Evolutionary conservation across 2,888 invertebrate genomes (phyloP), one percentile per base, ranked within the genome.

Genomic region (Drosophila fulvimacula): DNA sequence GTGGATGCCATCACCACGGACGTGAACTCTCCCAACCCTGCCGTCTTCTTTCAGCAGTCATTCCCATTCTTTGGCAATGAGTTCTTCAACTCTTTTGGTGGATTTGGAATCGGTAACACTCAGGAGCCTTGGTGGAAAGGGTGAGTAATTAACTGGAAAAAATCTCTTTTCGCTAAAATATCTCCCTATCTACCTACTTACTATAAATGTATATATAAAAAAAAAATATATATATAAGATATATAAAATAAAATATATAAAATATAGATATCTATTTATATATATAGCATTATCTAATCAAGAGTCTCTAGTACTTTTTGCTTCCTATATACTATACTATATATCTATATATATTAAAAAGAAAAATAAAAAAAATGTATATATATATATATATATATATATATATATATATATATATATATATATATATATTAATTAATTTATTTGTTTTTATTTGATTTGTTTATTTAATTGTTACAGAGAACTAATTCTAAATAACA

Each of bases 71-170:
- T 91, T 75, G 91, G 91, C 53, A 90, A 90, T 80, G 91, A 92
- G 59, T 91, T 92, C 81, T 91, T 92, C 56, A 91, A 92, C 34
- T 87, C 91, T 7, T 92, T 92, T 63, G 91, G 91, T 13, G 90
- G 90, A 24, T 91, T 92, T 36, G 92, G 90, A 21, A 84, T 92
- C 46, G 90, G 90, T 4, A 84, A 82, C 15, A 82, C 84, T 27
- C 88, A 88, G 56, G 87, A 90, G 46, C 90, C 90, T 19, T 92
- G 92, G 88, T 92, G 92, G 92, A 92, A 90, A 71, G 92, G 92
- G 92, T 92, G 71, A 92, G 92, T 67, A 21, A 15, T 30, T 11
- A 5, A 10, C 10, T n/a, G n/a, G 1, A n/a, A n/a, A n/a, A 9
- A n/a, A n/a, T 10, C 17, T 38, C 38, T 39, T 39, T 19, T 11